A percentile compares a stretch with the other conserved stretches of the same genome.
Conservation (phyloP, 2,888 invertebrate genomes). For the Danaus chrysippus region DNA sequence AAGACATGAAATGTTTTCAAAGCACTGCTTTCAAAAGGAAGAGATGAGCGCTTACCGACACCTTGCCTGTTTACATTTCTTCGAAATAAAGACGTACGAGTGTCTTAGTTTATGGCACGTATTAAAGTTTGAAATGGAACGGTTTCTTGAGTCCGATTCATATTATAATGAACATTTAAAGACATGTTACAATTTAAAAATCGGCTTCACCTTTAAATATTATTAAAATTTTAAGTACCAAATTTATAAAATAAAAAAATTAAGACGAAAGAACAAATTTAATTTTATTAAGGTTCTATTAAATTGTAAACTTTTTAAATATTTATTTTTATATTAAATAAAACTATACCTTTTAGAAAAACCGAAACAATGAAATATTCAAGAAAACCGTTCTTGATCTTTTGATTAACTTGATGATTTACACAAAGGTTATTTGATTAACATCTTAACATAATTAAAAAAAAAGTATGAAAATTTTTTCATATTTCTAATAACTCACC, state of each 20-base stretch:
- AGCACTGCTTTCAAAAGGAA: conserved; percentile 28
- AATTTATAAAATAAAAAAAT: no score
- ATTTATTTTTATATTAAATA: not conserved
- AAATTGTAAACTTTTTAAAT: not conserved
- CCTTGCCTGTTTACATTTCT: conserved; percentile 29
- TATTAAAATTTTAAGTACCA: no score
- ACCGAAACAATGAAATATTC: no score
- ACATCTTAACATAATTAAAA: no score
- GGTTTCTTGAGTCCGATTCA: conserved; percentile 13
- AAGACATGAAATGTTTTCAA: conserved; percentile 28
- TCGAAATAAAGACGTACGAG: conserved; percentile 25
- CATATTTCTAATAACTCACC: conserved; percentile 5
- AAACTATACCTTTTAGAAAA: not conserved
- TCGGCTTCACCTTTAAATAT: no score
- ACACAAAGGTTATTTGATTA: no score
- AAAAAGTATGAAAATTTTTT: not conserved
- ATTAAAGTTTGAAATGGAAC: conserved; percentile 27
- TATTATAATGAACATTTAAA: conserved; percentile 10
- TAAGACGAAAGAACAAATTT: no score
- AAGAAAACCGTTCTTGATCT: no score
- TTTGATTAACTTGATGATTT: no score
- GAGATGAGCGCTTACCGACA: conserved; percentile 30
- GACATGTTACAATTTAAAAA: no score
- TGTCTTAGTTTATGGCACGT: conserved; percentile 26
- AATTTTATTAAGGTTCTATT: no score